Evolutionary conservation across 1,140 invertebrate genomes (phyloP).

Genomic region (Lutraria rhynchaena): DNA sequence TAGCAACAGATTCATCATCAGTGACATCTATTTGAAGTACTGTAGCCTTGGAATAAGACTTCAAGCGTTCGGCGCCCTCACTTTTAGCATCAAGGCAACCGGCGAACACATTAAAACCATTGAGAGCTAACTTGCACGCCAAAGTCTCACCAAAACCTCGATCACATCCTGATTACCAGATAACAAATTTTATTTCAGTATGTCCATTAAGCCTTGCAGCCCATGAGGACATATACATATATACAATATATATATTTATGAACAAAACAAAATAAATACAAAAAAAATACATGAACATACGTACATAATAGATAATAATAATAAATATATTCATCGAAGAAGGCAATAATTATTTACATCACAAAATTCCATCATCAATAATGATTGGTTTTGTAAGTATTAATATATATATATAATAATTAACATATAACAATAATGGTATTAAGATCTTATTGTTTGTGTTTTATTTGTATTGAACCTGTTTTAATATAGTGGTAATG

Average conservation of each 20-base stretch:
- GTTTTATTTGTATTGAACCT: constrained; percentile 1
- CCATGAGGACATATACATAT: too few species aligned
- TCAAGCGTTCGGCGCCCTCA: constrained; percentile 74
- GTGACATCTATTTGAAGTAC: constrained; percentile 68
- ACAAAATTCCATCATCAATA: too few species aligned
- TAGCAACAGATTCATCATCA: constrained; percentile 60
- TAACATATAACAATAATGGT: background rate
- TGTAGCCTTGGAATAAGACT: constrained; percentile 42
- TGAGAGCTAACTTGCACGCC: constrained; percentile 76
- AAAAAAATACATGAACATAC: too few species aligned
- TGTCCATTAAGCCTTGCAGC: too few species aligned
- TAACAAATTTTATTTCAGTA: too few species aligned
- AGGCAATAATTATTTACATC: too few species aligned
- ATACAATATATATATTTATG: too few species aligned
- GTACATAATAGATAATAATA: too few species aligned
- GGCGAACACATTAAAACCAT: constrained; percentile 84
- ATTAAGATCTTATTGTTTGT: background rate
- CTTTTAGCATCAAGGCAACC: constrained; percentile 85
- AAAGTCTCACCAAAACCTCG: constrained; percentile 70
- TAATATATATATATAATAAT: background rate
- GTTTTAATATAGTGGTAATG: background rate
- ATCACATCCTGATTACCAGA: constrained; percentile 56
- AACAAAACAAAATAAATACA: too few species aligned
- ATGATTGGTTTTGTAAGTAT: background rate
- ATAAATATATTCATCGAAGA: too few species aligned